Conservation (phyloP, 2,797 vertebrate species). For the Myripristis murdjan region DNA sequence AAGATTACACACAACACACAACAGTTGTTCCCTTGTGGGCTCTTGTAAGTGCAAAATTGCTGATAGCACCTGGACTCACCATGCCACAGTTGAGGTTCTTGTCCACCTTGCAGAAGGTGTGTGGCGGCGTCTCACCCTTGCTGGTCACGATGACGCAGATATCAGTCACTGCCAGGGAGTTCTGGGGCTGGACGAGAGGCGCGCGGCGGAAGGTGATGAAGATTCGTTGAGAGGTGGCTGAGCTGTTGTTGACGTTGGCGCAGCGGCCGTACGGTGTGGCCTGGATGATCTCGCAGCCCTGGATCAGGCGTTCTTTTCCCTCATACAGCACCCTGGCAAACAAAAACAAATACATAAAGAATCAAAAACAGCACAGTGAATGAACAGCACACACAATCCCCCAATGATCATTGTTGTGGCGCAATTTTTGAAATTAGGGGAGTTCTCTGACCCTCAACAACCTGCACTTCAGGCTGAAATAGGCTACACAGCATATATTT, state of each 20-base stretch:
- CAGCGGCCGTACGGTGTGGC: constrained; percentile 97
- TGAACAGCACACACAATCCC: too few relatives aligned
- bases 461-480: too few relatives aligned
- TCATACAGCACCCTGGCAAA: constrained; percentile 93
- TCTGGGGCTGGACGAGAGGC: constrained; percentile 89
- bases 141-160: constrained; percentile 96
- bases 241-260: constrained; percentile 99
- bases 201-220: constrained; percentile 95
- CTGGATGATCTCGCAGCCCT: constrained; percentile 95
- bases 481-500: too few relatives aligned
- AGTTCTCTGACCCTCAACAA: too few relatives aligned
- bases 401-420: too few relatives aligned
- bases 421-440: too few relatives aligned
- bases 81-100: constrained; percentile 99
- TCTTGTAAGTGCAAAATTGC: neutral
- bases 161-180: constrained; percentile 96
- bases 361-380: too few relatives aligned
- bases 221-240: constrained; percentile 93
- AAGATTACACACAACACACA: neutral
- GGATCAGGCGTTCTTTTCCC: constrained; percentile 94
- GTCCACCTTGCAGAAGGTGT: constrained; percentile 98
- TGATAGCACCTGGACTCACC: constrained; percentile 80
- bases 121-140: constrained; percentile 97
- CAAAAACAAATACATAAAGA: constrained; percentile 1
- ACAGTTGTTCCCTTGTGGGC: rapidly evolving